Evolutionary conservation across 2,113 vertebrate genomes (phyloP).

Genomic region (Cettia cetti): DNA sequence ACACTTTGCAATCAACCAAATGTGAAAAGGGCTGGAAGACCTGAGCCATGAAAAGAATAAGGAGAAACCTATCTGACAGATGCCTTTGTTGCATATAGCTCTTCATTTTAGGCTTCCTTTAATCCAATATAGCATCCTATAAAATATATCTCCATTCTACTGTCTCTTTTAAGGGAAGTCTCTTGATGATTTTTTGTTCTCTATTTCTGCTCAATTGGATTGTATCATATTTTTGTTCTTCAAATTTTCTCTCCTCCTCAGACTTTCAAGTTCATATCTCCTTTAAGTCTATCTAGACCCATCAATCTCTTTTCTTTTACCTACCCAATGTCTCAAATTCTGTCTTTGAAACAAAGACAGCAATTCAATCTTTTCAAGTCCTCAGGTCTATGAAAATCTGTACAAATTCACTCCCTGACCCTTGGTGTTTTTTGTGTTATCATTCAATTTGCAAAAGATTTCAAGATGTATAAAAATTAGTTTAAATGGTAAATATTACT

Average conservation of each 20-base stretch:
- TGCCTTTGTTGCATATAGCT: neutral
- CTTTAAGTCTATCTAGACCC: neutral
- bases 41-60: neutral
- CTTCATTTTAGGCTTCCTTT: conserved; percentile 28
- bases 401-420: neutral
- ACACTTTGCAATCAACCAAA: neutral
- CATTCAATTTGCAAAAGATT: neutral
- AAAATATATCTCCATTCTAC: neutral
- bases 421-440: neutral
- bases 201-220: neutral
- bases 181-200: conserved; percentile 35
- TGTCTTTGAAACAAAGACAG: neutral
- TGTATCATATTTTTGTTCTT: neutral
- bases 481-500: neutral
- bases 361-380: neutral
- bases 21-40: neutral
- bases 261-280: neutral
- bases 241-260: neutral
- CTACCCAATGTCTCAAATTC: neutral
- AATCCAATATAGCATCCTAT: neutral
- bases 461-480: neutral
- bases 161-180: neutral
- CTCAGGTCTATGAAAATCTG: neutral
- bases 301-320: neutral
- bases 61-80: neutral